Base-by-base conservation (phyloP, 2,113 vertebrate species). In the Toxotes chatareus region DNA sequence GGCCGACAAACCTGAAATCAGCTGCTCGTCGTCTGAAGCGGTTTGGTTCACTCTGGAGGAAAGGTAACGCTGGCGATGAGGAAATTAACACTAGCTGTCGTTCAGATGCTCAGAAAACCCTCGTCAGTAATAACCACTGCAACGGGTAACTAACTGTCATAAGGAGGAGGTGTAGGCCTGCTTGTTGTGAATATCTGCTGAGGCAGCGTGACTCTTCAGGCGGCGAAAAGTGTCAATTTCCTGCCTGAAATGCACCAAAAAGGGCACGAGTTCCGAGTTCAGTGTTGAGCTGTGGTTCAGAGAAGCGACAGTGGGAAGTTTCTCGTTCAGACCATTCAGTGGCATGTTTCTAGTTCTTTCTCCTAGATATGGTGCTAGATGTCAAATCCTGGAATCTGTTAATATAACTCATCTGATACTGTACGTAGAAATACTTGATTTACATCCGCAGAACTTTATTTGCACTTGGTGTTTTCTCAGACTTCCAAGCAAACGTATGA, bases 281-380 rank as follows among this genome's bases (percentile, higher is more conserved):
- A 40, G 46, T 4, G 13, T 40, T 5, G 42, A 42, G 19, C 9
- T 9, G 4, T 19, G 34, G 40, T 13, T 4, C 44, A 16, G 65
- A 23, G 59, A 9, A n/a, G 34, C 12, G 13, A 56, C 57, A 16
- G 23, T 3, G 23, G 3, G 47, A 7, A 9, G 66, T 64, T 44
- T 44, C 57, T 63, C 3, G 4, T 57, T 23, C 31, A 13, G 4
- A 27, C 13, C 16, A n/a, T 65, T 60, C 34, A 76, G 17, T 12
- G 63, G 59, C 40, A 34, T 2, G 51, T 66, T 75, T 79, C 62
- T 11, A 1, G 55, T 76, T 71, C 10, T 71, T 46, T 70, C 70
- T 62, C 63, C 11, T 44, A 64, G 76, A 67, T 19, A 3, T 57
- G 82, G 82, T 90, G 89, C 90, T 91, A 72, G 81, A 78, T 7